phyloP scores from a whole-genome alignment of 2,797 vertebrate species.

The Rhyacichthys aspro region DNA sequence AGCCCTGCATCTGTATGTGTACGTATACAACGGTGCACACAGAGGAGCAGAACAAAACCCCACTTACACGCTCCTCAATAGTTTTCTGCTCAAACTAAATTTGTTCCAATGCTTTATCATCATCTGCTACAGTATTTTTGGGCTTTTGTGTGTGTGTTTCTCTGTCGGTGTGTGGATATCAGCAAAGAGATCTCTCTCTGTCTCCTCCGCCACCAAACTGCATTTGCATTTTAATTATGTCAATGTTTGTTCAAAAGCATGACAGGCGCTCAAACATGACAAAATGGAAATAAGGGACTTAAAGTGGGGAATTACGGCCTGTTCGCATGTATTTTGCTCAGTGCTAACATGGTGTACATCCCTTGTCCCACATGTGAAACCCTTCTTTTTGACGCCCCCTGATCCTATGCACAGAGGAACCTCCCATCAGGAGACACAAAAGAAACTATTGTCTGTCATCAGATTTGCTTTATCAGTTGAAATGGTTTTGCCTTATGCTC shows the following conservation, averaged over 20 bases:
- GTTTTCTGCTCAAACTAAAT: slow-evolving; percentile 52
- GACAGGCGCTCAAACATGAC: slow-evolving; percentile 80
- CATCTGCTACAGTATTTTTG: slow-evolving; percentile 16
- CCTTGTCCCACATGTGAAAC: slow-evolving; percentile 58
- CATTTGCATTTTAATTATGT: slow-evolving; percentile 88
- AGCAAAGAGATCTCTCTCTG: slow-evolving; percentile 71
- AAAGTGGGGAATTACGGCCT: slow-evolving; percentile 74
- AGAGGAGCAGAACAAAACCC: slow-evolving; percentile 54
- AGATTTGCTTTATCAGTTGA: slow-evolving; percentile 37
- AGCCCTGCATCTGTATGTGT: slow-evolving; percentile 38
- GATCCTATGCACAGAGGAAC: slow-evolving; percentile 54
- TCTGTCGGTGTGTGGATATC: slow-evolving; percentile 72
- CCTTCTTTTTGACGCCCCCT: slow-evolving; percentile 63
- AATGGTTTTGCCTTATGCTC: slow-evolving; percentile 36
- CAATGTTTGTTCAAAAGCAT: slow-evolving; percentile 85
- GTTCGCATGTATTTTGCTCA: slow-evolving; percentile 60
- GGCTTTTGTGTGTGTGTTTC: slow-evolving; percentile 24
- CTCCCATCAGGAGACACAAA: slow-evolving; percentile 45
- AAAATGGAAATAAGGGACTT: slow-evolving; percentile 82
- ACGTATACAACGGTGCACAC: slow-evolving; percentile 35
- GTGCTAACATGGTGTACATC: slow-evolving; percentile 65
- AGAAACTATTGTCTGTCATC: slow-evolving; percentile 43
- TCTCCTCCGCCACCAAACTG: slow-evolving; percentile 69
- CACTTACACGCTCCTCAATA: slow-evolving; percentile 48
- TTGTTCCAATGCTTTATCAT: slow-evolving; percentile 57